Evolutionary conservation across 2,113 vertebrate genomes (phyloP).

Genomic region (Cygnus buccinator): DNA sequence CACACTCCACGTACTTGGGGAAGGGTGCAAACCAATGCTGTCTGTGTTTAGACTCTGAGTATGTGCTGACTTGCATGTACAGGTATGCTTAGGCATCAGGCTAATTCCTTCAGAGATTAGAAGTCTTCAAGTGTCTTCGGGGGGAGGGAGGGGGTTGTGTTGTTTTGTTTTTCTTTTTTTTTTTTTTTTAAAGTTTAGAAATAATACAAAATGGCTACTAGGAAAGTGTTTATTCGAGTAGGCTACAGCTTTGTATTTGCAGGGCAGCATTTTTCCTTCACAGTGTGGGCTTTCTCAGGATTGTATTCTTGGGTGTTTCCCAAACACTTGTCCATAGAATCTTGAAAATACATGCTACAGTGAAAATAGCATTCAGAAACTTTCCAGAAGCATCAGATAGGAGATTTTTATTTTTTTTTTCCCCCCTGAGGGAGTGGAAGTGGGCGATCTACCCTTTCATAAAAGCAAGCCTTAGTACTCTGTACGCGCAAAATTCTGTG

Average conservation of each 20-base stretch:
- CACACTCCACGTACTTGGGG: background rate
- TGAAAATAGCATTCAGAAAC: no score
- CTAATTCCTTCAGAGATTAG: background rate
- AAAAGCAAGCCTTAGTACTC: background rate
- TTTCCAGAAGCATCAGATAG: background rate
- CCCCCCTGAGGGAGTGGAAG: no score
- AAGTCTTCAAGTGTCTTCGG: background rate
- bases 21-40: background rate
- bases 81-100: rapidly evolving
- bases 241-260: rapidly evolving
- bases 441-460: no score
- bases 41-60: rapidly evolving
- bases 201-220: rapidly evolving
- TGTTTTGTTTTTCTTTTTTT: background rate
- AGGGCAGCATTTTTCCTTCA: background rate
- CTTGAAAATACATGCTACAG: background rate
- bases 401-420: no score
- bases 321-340: background rate
- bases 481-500: rapidly evolving
- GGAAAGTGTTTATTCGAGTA: background rate
- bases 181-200: background rate
- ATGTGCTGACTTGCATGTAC: background rate
- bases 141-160: background rate
- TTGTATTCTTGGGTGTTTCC: background rate
- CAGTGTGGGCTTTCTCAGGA: background rate